Evolutionary conservation across 2,888 invertebrate species (phyloP).

Genomic region (Muscina levida): DNA sequence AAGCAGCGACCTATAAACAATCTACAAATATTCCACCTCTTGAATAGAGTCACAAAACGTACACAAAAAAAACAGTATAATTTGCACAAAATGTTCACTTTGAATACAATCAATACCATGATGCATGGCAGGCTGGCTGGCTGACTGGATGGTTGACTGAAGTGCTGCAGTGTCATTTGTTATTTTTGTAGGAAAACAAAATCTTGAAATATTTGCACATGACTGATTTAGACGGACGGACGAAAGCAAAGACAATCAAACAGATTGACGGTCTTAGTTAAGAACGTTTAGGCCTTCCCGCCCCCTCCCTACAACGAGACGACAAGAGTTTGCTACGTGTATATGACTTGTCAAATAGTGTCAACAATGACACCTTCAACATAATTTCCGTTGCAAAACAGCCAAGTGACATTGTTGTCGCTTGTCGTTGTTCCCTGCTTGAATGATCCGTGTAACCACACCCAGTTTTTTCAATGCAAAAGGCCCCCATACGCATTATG

Average conservation of each 20-base stretch:
- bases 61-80: neutral
- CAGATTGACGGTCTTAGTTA: neutral
- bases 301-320: neutral
- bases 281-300: neutral
- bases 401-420: conserved; percentile 17
- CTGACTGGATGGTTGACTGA: conserved; percentile 12
- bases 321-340: conserved; percentile 39
- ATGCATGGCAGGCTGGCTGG: too few species aligned
- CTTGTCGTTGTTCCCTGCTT: conserved; percentile 12
- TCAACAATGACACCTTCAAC: conserved; percentile 68
- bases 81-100: conserved; percentile 20
- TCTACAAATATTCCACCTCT: conserved; percentile 25
- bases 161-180: neutral
- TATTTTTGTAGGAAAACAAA: conserved; percentile 20
- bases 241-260: too few species aligned
- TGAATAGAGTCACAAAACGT: too few species aligned
- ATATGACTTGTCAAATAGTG: conserved; percentile 63
- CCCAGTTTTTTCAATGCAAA: conserved; percentile 5
- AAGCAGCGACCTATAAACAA: conserved; percentile 13
- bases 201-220: conserved; percentile 11
- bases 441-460: conserved; percentile 38
- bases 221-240: neutral
- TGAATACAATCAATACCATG: conserved; percentile 10
- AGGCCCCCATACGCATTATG: conserved; percentile 3
- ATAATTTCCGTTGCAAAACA: conserved; percentile 66